Evolutionary conservation across 2,888 invertebrate species (phyloP), one percentile per base, ranked within the genome.

Genomic region (Balanococcus diminutus): DNA sequence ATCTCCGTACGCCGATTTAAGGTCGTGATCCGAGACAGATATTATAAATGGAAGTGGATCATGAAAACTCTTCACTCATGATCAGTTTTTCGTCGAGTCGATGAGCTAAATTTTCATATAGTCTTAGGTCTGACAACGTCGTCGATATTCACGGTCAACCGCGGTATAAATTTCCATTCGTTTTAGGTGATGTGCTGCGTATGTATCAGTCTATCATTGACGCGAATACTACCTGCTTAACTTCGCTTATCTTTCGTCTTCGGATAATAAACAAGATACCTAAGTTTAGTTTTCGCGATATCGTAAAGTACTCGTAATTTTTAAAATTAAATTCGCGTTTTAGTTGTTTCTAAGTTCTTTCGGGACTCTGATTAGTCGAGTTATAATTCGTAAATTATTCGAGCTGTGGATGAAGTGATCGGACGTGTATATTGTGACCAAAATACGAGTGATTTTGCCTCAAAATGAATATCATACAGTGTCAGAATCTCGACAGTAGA

Each of bases 21-120:
- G 75, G 75, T 79, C 75, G 75, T 36, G 75, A 79, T 36, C 75
- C 36, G 75, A 79, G 19, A 36, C 36, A 67, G 16, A 67, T 28
- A 79, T 79, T 79, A 79, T 79, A 79, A 79, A 79, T 79, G 75
- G 36, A 79, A 79, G 36, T 79, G 75, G 75, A 79, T 36, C 75
- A 79, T 36, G 36, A 36, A 79, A 79, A 79, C 19, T 36, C 36
- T n/a, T 14, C 36, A 79, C 32, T 32, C 16, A 22, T 56, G 56
- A 56, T 56, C 22, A 8, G 36, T 19, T 79, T n/a, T 61, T 16
- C 4, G 75, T 79, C 9, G 75, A 79, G 75, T 79, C 36, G 75
- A 79, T 36, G 75, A 5, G 75, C 75, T 79, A 2, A 79, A 79
- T 32, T 79, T 79, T 79, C 25, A 11, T 79, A 36, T 8, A 32